Evolutionary conservation across 2,888 invertebrate species (phyloP).

Genomic region (Cyclophora albipunctata): DNA sequence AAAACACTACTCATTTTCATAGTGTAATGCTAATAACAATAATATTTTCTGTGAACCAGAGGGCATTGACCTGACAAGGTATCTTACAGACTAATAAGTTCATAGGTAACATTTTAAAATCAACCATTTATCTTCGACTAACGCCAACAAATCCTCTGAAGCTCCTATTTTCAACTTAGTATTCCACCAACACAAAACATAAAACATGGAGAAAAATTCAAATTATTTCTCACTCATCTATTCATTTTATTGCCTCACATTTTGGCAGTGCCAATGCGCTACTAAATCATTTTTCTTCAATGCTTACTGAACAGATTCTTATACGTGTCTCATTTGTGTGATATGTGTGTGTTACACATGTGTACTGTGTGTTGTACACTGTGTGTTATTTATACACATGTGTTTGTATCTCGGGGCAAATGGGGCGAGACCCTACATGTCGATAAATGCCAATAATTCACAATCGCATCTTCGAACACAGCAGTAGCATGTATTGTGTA

Average conservation of each 20-base stretch:
- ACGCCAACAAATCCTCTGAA: too few relatives aligned
- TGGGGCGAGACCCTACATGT: conserved; percentile 37
- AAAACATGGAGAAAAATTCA: too few relatives aligned
- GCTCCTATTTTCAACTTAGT: too few relatives aligned
- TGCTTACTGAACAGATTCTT: conserved; percentile 1
- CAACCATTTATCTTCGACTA: too few relatives aligned
- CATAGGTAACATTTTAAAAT: too few relatives aligned
- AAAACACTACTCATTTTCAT: too few relatives aligned
- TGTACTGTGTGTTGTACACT: not conserved
- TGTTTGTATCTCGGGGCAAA: conserved; percentile 17
- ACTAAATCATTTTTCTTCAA: not conserved
- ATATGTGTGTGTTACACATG: not conserved
- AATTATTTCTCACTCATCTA: too few relatives aligned
- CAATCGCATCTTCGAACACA: conserved; percentile 52
- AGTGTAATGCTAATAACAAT: too few relatives aligned
- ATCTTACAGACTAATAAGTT: too few relatives aligned
- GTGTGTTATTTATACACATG: not conserved
- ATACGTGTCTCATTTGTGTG: not conserved
- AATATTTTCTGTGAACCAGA: too few relatives aligned
- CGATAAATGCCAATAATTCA: conserved; percentile 49
- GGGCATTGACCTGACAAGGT: too few relatives aligned
- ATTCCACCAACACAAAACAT: too few relatives aligned
- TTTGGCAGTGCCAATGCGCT: not conserved
- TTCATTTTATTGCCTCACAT: not conserved
- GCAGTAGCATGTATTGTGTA: conserved; percentile 43